Percentiles rank a stretch among this genome's conserved stretches.
phyloP scores from a whole-genome alignment of 2,113 vertebrate species.

The Aegotheles bennettii region DNA sequence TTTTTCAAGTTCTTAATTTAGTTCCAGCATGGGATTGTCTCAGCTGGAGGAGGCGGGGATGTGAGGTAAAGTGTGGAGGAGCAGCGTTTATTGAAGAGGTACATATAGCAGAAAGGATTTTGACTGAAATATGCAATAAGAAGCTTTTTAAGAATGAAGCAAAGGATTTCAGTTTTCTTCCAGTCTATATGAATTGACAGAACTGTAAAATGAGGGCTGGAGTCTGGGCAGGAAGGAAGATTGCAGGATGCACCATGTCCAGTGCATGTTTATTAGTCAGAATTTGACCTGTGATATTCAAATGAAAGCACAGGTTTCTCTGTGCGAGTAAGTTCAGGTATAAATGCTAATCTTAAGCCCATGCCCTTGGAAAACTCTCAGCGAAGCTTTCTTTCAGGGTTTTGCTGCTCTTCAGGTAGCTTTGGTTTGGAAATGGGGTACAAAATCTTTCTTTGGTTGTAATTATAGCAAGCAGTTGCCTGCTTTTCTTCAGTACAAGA shows the following conservation, averaged over 20 bases:
- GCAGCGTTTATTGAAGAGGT: background rate
- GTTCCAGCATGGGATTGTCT: background rate
- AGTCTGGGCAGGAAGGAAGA: slow-evolving; percentile 17
- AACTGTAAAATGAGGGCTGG: slow-evolving; percentile 46
- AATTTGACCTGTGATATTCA: slow-evolving; percentile 36
- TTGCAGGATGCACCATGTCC: slow-evolving; percentile 9
- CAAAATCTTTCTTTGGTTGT: slow-evolving; percentile 9
- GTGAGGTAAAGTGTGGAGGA: background rate
- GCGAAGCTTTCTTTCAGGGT: background rate
- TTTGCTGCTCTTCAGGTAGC: background rate
- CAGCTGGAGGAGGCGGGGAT: background rate
- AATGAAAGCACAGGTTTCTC: slow-evolving; percentile 22
- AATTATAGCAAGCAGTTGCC: slow-evolving; percentile 44
- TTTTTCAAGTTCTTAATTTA: slow-evolving; percentile 56
- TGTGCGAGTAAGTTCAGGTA: background rate
- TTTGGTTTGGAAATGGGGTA: slow-evolving; percentile 34
- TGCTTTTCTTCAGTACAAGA: slow-evolving; percentile 40
- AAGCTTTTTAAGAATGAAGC: slow-evolving; percentile 40
- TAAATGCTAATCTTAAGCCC: slow-evolving; percentile 51
- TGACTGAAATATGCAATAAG: background rate
- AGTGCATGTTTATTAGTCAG: slow-evolving; percentile 44
- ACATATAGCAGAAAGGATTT: background rate
- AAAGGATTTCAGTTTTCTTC: slow-evolving; percentile 50
- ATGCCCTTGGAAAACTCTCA: slow-evolving; percentile 30
- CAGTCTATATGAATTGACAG: slow-evolving; percentile 8